Evolutionary conservation across 2,888 invertebrate species (phyloP).

Genomic region (Piscicola geometra): DNA sequence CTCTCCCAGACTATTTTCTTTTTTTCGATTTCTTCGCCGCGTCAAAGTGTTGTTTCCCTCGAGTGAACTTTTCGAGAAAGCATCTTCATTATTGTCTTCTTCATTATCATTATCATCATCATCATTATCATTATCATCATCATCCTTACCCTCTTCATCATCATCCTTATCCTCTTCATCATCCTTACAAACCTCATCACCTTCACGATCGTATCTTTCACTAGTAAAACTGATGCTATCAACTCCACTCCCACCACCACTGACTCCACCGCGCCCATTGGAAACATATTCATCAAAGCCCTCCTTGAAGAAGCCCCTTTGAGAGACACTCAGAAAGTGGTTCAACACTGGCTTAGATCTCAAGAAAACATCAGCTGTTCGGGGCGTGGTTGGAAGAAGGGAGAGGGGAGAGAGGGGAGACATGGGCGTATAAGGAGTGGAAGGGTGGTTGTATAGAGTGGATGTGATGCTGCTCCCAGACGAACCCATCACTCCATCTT

Average conservation of each 20-base stretch:
- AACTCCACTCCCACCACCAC: too few species aligned
- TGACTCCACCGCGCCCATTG: too few species aligned
- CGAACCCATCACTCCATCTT: too few species aligned
- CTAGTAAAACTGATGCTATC: too few species aligned
- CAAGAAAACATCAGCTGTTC: not conserved
- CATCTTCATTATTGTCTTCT: too few species aligned
- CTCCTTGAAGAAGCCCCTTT: not conserved
- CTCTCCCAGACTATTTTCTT: too few species aligned
- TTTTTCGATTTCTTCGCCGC: too few species aligned
- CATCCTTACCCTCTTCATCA: conserved; percentile 27
- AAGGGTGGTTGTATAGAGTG: not conserved
- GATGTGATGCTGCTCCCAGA: too few species aligned
- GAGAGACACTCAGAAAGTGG: not conserved
- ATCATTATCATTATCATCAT: not conserved
- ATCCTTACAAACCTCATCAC: not conserved
- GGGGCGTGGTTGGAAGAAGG: not conserved
- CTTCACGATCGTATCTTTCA: too few species aligned
- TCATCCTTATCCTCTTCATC: conserved; percentile 32
- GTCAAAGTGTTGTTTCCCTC: too few species aligned
- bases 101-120: not conserved
- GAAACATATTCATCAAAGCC: not conserved
- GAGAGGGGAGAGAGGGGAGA: not conserved
- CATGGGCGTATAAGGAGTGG: not conserved
- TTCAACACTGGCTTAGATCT: not conserved
- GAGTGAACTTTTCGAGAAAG: too few species aligned